These are phyloP conservation scores for Heliconius eleuchia DNA, from an alignment of 1,140 invertebrate genomes.

Conservation along the genomic window DNA sequence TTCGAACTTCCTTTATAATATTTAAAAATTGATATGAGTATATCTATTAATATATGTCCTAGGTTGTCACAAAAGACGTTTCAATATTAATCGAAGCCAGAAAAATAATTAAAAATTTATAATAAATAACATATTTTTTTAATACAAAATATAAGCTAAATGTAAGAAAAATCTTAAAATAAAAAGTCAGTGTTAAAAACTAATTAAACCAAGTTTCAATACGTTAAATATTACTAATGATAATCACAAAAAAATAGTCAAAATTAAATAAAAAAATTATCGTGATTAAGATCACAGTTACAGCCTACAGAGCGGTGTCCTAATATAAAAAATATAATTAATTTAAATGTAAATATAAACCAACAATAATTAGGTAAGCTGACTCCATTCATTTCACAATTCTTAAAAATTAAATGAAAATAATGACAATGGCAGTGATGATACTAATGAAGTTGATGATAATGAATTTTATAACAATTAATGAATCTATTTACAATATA, in stretches of 20 bases:
- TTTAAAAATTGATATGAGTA: not conserved
- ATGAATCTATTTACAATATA: constrained; percentile 26
- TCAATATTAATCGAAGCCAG: too few relatives aligned
- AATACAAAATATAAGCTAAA: not conserved
- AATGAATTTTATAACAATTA: constrained; percentile 15
- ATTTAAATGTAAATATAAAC: constrained; percentile 10
- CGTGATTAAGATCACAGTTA: constrained; percentile 73
- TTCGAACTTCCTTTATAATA: not conserved
- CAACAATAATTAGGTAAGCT: constrained; percentile 41
- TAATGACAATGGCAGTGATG: constrained; percentile 11
- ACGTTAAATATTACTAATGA: not conserved
- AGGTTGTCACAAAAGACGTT: too few relatives aligned
- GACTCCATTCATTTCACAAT: constrained; percentile 37
- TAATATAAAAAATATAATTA: constrained; percentile 17
- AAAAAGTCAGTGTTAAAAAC: not conserved
- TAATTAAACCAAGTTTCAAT: constrained; percentile 16
- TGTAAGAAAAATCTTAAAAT: not conserved
- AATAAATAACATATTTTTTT: not conserved
- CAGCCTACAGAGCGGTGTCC: constrained; percentile 73
- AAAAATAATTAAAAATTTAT: not conserved
- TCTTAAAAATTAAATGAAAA: constrained; percentile 18
- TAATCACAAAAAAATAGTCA: constrained; percentile 14
- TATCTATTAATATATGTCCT: not conserved
- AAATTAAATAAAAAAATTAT: constrained; percentile 32
- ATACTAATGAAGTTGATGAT: constrained; percentile 21